These are phyloP conservation scores for Notiomystis cincta DNA, from an alignment of 2,113 vertebrate genomes.

Conservation along the genomic window DNA sequence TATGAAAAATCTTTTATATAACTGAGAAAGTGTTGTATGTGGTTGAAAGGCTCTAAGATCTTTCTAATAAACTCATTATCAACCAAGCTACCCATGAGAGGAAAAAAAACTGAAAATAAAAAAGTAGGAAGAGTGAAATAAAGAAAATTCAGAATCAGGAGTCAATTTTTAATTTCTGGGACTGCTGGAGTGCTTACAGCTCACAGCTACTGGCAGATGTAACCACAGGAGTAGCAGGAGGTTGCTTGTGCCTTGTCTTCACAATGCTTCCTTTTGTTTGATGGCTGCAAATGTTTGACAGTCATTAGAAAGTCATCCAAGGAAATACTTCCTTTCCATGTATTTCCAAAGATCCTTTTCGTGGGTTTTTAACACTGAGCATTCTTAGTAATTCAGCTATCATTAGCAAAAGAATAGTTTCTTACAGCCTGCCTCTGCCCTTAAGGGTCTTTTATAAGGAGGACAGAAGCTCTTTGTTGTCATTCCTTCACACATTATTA, in stretches of 20 bases:
- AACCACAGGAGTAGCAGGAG: neutral
- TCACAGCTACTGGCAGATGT: neutral
- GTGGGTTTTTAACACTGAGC: slow-evolving; percentile 45
- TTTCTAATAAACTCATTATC: neutral
- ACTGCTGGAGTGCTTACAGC: neutral
- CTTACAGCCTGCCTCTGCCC: slow-evolving; percentile 51
- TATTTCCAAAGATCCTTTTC: slow-evolving; percentile 58
- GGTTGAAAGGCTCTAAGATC: neutral
- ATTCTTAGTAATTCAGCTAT: slow-evolving; percentile 59
- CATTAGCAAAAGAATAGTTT: slow-evolving; percentile 71
- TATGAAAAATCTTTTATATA: neutral
- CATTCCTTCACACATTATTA: slow-evolving; percentile 63
- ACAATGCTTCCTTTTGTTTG: slow-evolving; percentile 67
- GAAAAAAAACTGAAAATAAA: rapidly evolving
- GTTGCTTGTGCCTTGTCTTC: neutral
- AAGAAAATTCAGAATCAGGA: neutral
- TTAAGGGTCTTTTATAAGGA: slow-evolving; percentile 47
- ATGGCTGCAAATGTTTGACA: slow-evolving; percentile 63
- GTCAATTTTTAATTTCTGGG: neutral
- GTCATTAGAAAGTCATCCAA: slow-evolving; percentile 66
- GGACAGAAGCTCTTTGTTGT: slow-evolving; percentile 71
- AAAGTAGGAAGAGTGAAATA: neutral
- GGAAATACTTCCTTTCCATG: slow-evolving; percentile 69
- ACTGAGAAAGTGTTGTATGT: neutral
- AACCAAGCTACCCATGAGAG: neutral